phyloP scores from a whole-genome alignment of 2,797 vertebrate species.

The Austrolebias charrua region DNA sequence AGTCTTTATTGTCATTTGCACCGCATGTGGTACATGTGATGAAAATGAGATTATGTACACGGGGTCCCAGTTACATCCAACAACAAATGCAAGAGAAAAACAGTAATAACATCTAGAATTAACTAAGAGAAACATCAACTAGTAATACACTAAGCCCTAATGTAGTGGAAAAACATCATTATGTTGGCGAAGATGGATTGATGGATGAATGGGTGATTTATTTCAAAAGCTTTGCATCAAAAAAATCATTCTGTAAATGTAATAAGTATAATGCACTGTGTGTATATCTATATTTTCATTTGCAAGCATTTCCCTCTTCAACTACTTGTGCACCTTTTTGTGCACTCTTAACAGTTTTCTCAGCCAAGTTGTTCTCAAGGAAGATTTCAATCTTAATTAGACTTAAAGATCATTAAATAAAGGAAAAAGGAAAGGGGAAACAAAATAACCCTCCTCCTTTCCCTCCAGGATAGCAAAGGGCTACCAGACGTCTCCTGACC shows the following conservation, averaged over 20 bases:
- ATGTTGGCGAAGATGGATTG: too few species aligned
- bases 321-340: background rate
- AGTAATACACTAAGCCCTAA: too few species aligned
- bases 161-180: too few species aligned
- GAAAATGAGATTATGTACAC: too few species aligned
- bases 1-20: too few species aligned
- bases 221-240: background rate
- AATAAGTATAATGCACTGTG: too few species aligned
- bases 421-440: background rate
- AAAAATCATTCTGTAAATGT: too few species aligned
- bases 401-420: slow-evolving; percentile 20
- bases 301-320: background rate
- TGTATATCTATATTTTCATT: background rate
- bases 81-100: too few species aligned
- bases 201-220: background rate
- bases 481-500: slow-evolving; percentile 96
- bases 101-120: too few species aligned
- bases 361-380: background rate
- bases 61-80: too few species aligned
- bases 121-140: too few species aligned
- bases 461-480: slow-evolving; percentile 93
- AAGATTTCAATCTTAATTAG: slow-evolving; percentile 28
- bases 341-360: slow-evolving; percentile 8
- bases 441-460: background rate
- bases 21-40: too few species aligned